Base-by-base conservation (phyloP, 2,113 vertebrate genomes). In the Sinocyclocheilus anophthalmus region DNA sequence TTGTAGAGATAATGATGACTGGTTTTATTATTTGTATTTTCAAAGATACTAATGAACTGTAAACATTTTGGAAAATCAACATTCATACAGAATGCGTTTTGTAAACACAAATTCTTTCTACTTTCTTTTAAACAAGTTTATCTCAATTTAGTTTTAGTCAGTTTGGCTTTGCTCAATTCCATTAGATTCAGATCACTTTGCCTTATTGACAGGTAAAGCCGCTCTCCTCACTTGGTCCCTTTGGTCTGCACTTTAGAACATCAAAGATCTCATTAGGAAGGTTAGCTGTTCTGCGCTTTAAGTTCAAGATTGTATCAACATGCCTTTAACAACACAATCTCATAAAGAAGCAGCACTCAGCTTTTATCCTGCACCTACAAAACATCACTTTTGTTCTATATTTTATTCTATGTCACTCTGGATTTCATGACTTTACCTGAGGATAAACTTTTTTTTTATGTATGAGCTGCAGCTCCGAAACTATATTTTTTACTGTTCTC, bases 1-100 rank as follows among this genome's bases (percentile, higher is more conserved):
- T 24, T 24, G 39, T 48, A 12, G 11, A 48, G 39, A 75, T 72
- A 73, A n/a, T 48, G 22, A 75, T 45, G 1, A 13, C 24, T 24
- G 3, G 10, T 75, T 14, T 75, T 75, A 13, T 75, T 75, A 9
- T 69, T 42, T 13, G 37, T 3, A 69, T 55, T 77, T 88, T 70
- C 8, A 30, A 20, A 77, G 63, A 85, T 85, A 61, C 78, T 83
- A 57, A 81, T 69, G 14, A 50, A 39, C 83, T 37, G 81, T 55
- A 85, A 85, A 72, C 48, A 65, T 86, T 86, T 48, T 65, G 48
- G 45, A 20, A 72, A 61, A 72, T 14, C 22, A 24, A 79, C 12
- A 24, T 37, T 37, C 45, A 33, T 18, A 39, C 3, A 26, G 2
- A 50, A 18, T 26, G 48, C 8, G 3, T 63, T 84, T 57, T 61